phyloP scores from a whole-genome alignment of 2,888 invertebrate species.

The Drepana falcataria region DNA sequence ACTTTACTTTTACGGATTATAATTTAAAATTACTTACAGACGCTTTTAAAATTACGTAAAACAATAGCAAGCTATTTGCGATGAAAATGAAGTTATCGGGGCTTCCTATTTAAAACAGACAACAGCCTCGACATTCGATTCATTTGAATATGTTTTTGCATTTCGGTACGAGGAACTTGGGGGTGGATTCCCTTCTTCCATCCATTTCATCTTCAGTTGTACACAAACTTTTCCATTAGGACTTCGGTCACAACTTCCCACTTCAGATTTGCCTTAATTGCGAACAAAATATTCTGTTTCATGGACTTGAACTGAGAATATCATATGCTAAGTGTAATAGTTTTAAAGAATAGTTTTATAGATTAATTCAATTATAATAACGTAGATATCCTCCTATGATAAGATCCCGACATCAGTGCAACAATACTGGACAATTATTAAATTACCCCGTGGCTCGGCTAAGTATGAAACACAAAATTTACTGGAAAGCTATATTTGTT shows the following conservation, averaged over 20 bases:
- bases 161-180: slow-evolving; percentile 37
- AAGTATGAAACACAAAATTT: too few species aligned
- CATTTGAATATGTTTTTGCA: slow-evolving; percentile 44
- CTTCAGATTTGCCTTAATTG: slow-evolving; percentile 59
- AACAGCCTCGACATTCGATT: slow-evolving; percentile 16
- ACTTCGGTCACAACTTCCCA: slow-evolving; percentile 49
- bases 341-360: too few species aligned
- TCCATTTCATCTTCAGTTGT: slow-evolving; percentile 35
- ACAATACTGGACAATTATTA: too few species aligned
- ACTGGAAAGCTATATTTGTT: slow-evolving; percentile 19
- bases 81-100: not conserved
- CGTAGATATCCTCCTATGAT: too few species aligned
- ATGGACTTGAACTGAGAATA: slow-evolving; percentile 31
- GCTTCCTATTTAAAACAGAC: not conserved
- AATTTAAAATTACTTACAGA: too few species aligned
- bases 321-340: slow-evolving; percentile 17
- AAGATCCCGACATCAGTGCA: too few species aligned
- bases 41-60: not conserved
- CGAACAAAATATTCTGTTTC: slow-evolving; percentile 49
- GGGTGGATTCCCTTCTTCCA: slow-evolving; percentile 40
- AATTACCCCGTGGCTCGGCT: too few species aligned
- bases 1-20: too few species aligned
- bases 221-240: slow-evolving; percentile 57
- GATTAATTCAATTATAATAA: too few species aligned
- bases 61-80: not conserved